phyloP scores from a whole-genome alignment of 2,888 invertebrate genomes.

The Netelia inedita region DNA sequence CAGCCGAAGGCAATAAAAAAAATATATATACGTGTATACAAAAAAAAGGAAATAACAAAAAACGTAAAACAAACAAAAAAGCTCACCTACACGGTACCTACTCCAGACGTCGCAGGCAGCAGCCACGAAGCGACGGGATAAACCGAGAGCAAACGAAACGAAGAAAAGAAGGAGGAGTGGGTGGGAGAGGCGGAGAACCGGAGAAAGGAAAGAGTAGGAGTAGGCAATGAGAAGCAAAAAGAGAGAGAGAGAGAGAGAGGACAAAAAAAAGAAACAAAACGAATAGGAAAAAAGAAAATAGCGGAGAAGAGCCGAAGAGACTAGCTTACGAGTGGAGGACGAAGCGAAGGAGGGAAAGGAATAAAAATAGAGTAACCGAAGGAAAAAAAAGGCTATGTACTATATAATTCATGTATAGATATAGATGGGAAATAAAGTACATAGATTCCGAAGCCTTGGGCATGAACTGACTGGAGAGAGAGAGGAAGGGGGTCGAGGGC shows the following conservation, averaged over 20 bases:
- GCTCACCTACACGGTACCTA: constrained; percentile 40
- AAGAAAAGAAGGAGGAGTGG: constrained; percentile 64
- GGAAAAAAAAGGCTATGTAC: constrained; percentile 56
- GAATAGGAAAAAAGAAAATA: constrained; percentile 30
- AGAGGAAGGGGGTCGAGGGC: not conserved
- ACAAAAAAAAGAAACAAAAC: constrained; percentile 27
- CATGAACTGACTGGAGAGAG: constrained; percentile 27
- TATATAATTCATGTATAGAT: constrained; percentile 35
- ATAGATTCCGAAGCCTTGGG: constrained; percentile 29
- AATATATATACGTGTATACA: constrained; percentile 22
- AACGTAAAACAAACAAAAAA: constrained; percentile 52
- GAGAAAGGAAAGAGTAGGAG: constrained; percentile 53
- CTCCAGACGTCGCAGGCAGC: constrained; percentile 60
- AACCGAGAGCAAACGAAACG: constrained; percentile 67
- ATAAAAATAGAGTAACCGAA: constrained; percentile 62
- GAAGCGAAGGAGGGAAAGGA: constrained; percentile 50
- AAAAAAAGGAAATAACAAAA: not conserved
- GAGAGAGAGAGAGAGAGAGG: constrained; percentile 27
- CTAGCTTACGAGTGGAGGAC: constrained; percentile 3
- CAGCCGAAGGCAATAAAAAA: constrained; percentile 60
- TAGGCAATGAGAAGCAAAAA: constrained; percentile 49
- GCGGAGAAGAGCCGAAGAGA: constrained; percentile 9
- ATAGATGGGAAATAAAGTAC: constrained; percentile 47
- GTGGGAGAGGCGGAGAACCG: constrained; percentile 23
- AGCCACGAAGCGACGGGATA: constrained; percentile 68